Base-by-base conservation (phyloP, 2,113 vertebrate species). In the Callaeas wilsoni region DNA sequence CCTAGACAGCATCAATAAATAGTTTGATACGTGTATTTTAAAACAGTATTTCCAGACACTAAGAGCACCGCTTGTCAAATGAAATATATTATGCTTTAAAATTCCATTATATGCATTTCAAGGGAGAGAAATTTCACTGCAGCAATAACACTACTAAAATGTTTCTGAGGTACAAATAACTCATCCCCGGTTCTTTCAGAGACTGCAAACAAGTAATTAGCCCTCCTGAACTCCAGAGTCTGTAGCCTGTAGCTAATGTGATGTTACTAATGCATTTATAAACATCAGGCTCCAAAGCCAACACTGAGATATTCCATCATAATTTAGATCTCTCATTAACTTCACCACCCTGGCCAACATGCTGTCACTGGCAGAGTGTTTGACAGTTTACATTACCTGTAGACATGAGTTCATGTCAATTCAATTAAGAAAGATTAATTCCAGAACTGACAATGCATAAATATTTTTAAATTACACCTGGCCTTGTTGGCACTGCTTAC, bases 341-440 rank as follows among this genome's bases (percentile, higher is more conserved):
- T 96, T 96, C 93, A 97, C 92, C 93, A 95, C 93, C 86, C 92
- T 96, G 83, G 88, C 60, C 92, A 96, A 95, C 94, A 95, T 93
- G 96, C 92, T 97, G 86, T 96, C 94, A 96, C 94, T 96, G 90
- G 95, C 84, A 93, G 91, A 95, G 86, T 60, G 84, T 96, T 95
- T 96, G 96, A 97, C 96, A 97, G 93, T 95, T 97, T 97, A 96
- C 73, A 97, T 97, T 97, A 97, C 97, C 96, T 97, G 97, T 90
- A 97, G 97, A 97, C 96, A 96, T 95, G 74, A 90, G 88, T 86
- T 90, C 42, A 47, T 93, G 97, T 93, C 96, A 97, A 93, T 95
- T 97, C 96, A 95, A 97, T 97, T 96, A 96, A 97, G 93, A 89
- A 97, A 96, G 97, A 97, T 97, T 97, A 93, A 97, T 97, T 96